Conservation (phyloP, 2,113 vertebrate genomes). For the Limanda limanda region DNA sequence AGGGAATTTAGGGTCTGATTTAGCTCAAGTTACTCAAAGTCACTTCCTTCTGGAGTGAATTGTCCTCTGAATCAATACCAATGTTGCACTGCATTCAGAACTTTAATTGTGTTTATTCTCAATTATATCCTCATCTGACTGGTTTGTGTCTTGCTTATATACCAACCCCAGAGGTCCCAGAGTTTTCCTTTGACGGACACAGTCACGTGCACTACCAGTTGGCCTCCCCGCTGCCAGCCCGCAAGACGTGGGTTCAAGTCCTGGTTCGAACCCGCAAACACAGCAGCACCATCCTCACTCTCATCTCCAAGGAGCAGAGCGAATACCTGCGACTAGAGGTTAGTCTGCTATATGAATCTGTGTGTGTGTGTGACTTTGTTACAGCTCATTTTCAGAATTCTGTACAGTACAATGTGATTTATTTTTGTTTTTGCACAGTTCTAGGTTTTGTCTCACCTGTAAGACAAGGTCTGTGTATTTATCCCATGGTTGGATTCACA, state of each 20-base stretch:
- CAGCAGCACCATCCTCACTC: conserved; percentile 80
- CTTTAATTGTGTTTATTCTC: conserved; percentile 10
- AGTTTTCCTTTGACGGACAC: conserved; percentile 86
- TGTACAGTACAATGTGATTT: no score
- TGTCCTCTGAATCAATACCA: background rate
- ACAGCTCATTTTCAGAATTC: no score
- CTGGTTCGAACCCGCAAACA: conserved; percentile 88
- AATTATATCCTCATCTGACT: background rate
- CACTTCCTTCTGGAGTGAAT: background rate
- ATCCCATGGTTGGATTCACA: no score
- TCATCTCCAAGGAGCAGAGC: conserved; percentile 83
- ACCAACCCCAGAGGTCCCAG: conserved; percentile 78
- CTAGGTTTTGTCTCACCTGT: no score
- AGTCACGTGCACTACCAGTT: conserved; percentile 86
- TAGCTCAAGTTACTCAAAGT: background rate
- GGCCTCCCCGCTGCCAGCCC: conserved; percentile 67
- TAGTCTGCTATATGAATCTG: conserved; percentile 32
- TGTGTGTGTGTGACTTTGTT: background rate
- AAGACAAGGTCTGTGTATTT: no score
- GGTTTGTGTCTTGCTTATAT: conserved; percentile 14
- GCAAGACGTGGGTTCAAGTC: conserved; percentile 83
- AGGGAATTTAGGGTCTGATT: background rate
- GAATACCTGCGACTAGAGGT: conserved; percentile 90
- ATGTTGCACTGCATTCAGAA: background rate
- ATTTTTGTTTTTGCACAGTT: no score